Percentiles rank a stretch among this genome's conserved stretches.
phyloP scores from a whole-genome alignment of 1,140 invertebrate genomes.

The Vanessa atalanta region DNA sequence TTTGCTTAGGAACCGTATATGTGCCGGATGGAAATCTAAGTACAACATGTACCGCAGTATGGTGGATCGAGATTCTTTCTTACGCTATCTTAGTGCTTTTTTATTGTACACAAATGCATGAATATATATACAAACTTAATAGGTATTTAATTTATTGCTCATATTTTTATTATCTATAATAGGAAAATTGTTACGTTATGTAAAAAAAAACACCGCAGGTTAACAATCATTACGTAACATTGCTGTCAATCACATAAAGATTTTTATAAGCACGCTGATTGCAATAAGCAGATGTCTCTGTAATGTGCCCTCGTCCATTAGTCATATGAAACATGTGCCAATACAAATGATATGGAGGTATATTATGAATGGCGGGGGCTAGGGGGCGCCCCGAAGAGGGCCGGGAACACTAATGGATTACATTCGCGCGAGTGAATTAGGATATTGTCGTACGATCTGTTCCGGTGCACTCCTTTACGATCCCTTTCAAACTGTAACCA shows the following conservation, averaged over 20 bases:
- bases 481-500: constrained; percentile 49
- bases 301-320: constrained; percentile 75
- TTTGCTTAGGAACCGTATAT: too few relatives aligned
- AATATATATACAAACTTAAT: too few relatives aligned
- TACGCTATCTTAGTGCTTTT: too few relatives aligned
- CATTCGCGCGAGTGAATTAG: constrained; percentile 79
- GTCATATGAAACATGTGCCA: constrained; percentile 79
- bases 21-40: too few relatives aligned
- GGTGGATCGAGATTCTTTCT: too few relatives aligned
- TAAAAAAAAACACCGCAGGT: background rate
- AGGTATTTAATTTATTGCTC: too few relatives aligned
- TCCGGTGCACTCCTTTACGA: constrained; percentile 74
- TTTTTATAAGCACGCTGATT: constrained; percentile 59
- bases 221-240: constrained; percentile 22
- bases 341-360: constrained; percentile 79
- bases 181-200: background rate
- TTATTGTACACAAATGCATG: too few relatives aligned
- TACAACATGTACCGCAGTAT: too few relatives aligned
- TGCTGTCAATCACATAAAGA: constrained; percentile 34
- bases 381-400: constrained; percentile 39
- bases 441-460: constrained; percentile 78
- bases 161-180: background rate
- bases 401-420: constrained; percentile 74
- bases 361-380: constrained; percentile 73
- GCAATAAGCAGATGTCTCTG: constrained; percentile 66